phyloP scores from a whole-genome alignment of 2,888 invertebrate species.

The Ashinkailepas kermadecensis region DNA sequence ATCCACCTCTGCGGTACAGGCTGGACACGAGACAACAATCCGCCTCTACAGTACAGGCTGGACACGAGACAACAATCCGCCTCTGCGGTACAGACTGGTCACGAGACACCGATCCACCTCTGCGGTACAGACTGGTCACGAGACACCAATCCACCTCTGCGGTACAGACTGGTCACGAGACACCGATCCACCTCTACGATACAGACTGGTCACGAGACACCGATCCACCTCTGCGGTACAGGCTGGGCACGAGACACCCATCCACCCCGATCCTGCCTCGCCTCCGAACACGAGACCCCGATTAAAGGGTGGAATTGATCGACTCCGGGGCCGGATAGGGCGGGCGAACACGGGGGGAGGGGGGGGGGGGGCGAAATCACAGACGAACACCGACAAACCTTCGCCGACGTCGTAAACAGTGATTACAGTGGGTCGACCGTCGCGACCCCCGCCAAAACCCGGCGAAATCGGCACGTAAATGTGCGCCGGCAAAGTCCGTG shows the following conservation, averaged over 20 bases:
- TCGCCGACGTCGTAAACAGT: not conserved
- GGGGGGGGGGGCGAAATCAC: not conserved
- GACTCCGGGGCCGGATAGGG: not conserved
- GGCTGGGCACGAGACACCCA: not conserved
- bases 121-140: no score
- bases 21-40: no score
- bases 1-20: no score
- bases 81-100: no score
- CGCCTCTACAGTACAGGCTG: no score
- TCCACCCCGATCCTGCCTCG: not conserved
- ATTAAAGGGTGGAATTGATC: conserved; percentile 15
- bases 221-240: not conserved
- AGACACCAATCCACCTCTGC: no score
- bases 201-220: not conserved
- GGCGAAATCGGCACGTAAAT: not conserved
- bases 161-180: no score
- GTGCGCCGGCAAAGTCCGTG: not conserved
- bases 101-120: no score
- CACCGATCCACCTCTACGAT: not conserved
- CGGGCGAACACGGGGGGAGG: not conserved
- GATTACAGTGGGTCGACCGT: not conserved
- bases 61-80: no score
- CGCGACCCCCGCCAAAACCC: not conserved
- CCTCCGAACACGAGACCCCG: not conserved
- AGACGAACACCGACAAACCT: not conserved